Conservation (phyloP, 2,113 vertebrate species). For the Notothenia rossii region DNA sequence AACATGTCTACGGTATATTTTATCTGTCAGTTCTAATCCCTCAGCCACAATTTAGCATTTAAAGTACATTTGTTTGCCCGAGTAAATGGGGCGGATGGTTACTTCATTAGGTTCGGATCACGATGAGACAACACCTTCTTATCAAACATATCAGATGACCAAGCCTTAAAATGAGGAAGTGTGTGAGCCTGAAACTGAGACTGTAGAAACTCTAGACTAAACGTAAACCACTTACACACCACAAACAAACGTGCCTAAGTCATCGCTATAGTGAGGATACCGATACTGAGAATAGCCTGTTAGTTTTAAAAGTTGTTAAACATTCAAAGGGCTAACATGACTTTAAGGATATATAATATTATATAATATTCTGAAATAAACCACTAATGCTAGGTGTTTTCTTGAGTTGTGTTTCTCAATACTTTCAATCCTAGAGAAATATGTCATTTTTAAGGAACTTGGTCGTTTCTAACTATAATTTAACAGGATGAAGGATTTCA, state of each 20-base stretch:
- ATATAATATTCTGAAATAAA: no score
- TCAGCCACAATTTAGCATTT: not conserved
- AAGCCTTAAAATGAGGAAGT: not conserved
- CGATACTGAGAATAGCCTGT: no score
- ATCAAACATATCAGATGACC: constrained; percentile 32
- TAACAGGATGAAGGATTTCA: no score
- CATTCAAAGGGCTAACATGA: not conserved
- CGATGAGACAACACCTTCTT: constrained; percentile 31
- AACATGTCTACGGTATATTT: not conserved
- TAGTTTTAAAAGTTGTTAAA: not conserved
- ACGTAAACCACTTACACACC: not conserved
- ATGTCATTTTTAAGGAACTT: no score
- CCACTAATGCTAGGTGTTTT: no score
- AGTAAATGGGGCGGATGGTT: not conserved
- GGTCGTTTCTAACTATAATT: no score
- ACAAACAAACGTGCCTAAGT: not conserved
- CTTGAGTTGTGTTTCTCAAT: no score
- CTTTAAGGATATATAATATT: no score
- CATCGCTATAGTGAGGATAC: not conserved
- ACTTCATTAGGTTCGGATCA: not conserved
- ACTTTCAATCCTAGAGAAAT: no score
- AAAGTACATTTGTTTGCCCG: not conserved
- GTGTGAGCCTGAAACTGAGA: not conserved
- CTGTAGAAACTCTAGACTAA: not conserved
- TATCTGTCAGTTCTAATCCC: not conserved